Evolutionary conservation across 2,113 vertebrate species (phyloP).

Genomic region (Raja brachyura): DNA sequence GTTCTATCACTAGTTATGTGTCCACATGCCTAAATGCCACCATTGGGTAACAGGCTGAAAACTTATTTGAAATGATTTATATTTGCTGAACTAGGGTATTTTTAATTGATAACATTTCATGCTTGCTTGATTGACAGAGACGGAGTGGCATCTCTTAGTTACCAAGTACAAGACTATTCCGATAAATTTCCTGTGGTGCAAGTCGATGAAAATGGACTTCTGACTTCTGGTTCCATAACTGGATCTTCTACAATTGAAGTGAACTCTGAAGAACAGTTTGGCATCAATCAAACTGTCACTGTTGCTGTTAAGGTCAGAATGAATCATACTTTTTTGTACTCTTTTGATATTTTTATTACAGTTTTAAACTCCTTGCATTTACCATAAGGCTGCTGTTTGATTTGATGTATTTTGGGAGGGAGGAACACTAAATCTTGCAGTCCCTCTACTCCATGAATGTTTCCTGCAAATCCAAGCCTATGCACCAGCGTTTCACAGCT

Average conservation of each 20-base stretch:
- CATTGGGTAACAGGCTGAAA: background rate
- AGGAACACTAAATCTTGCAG: too few species aligned
- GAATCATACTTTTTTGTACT: background rate
- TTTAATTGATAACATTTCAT: background rate
- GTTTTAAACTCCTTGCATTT: too few species aligned
- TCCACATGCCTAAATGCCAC: too few species aligned
- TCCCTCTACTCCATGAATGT: too few species aligned
- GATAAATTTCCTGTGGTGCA: constrained; percentile 66
- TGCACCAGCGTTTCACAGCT: too few species aligned
- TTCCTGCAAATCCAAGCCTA: too few species aligned
- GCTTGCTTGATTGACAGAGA: constrained; percentile 58
- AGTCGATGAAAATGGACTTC: constrained; percentile 72
- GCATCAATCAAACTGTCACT: constrained; percentile 61
- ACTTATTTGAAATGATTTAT: too few species aligned
- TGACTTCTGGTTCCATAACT: constrained; percentile 67
- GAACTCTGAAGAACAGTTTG: constrained; percentile 72
- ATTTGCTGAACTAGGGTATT: background rate
- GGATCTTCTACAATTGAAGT: constrained; percentile 74
- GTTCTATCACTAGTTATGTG: too few species aligned
- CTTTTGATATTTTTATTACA: too few species aligned
- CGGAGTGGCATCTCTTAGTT: constrained; percentile 64
- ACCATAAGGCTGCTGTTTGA: too few species aligned
- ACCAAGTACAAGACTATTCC: constrained; percentile 66
- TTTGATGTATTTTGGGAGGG: too few species aligned
- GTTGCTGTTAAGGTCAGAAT: constrained; percentile 59